A percentile compares a stretch with the other conserved stretches of the same genome.
These are phyloP conservation scores for Rana temporaria DNA, from an alignment of 2,113 vertebrate genomes.

Conservation along the genomic window DNA sequence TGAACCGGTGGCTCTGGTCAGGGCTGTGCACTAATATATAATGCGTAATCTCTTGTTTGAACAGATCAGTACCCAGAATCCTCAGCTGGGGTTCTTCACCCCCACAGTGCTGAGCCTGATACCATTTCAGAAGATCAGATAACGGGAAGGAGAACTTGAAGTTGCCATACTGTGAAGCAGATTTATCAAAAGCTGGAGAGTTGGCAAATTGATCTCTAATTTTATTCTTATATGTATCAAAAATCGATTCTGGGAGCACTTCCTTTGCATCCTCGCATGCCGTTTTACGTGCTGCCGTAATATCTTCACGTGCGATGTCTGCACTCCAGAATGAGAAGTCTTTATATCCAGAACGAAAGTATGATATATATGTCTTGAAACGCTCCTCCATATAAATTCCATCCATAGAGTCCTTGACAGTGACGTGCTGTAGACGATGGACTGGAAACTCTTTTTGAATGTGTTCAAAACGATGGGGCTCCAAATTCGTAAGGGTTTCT, in stretches of 20 bases:
- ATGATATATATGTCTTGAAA: no score
- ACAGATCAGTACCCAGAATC: constrained; percentile 34
- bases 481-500: no score
- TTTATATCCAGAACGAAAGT: no score
- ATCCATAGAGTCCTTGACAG: no score
- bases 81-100: constrained; percentile 18
- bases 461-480: no score
- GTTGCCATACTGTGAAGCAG: constrained; percentile 13
- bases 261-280: no score
- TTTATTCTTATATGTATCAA: not conserved
- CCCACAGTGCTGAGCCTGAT: not conserved
- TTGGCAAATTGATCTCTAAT: not conserved
- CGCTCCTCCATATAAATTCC: no score
- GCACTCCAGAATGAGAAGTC: no score
- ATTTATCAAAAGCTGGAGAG: constrained; percentile 19
- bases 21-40: constrained; percentile 31
- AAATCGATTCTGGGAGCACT: not conserved
- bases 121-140: not conserved
- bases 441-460: no score
- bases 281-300: no score
- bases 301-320: no score
- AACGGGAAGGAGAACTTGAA: constrained; percentile 32
- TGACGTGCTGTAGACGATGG: no score
- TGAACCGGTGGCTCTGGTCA: not conserved
- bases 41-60: constrained; percentile 34